Evolutionary conservation across 2,888 invertebrate genomes (phyloP).

Genomic region (Dermolepida albohirtum): DNA sequence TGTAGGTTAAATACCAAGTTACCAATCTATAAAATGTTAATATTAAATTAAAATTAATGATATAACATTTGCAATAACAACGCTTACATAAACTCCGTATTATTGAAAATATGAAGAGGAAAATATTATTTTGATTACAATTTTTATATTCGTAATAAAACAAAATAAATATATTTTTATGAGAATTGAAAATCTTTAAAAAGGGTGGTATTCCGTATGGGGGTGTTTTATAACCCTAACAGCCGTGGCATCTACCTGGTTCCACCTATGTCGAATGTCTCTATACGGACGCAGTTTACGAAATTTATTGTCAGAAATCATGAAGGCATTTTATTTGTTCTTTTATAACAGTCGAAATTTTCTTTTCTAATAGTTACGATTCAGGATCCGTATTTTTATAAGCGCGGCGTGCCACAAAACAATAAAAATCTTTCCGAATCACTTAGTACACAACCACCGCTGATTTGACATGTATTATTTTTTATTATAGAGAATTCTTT

Average conservation of each 20-base stretch:
- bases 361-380: conserved; percentile 57
- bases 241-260: conserved; percentile 52
- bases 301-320: conserved; percentile 64
- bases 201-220: conserved; percentile 40
- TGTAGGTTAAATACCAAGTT: too few relatives aligned
- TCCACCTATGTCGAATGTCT: conserved; percentile 58
- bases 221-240: conserved; percentile 50
- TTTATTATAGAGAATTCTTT: conserved; percentile 1
- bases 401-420: conserved; percentile 19
- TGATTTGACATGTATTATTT: conserved; percentile 9
- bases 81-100: not conserved
- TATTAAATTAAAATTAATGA: too few relatives aligned
- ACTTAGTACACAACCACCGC: too few relatives aligned
- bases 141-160: conserved; percentile 44
- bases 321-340: conserved; percentile 63
- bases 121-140: conserved; percentile 42
- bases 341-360: conserved; percentile 62
- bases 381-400: conserved; percentile 41
- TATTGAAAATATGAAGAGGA: conserved; percentile 16
- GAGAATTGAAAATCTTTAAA: conserved; percentile 38
- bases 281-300: conserved; percentile 61
- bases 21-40: too few relatives aligned
- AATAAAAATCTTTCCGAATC: conserved; percentile 25
- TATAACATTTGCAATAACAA: too few relatives aligned
- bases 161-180: conserved; percentile 45